A percentile compares a stretch with the other conserved stretches of the same genome.
Conservation (phyloP, 1,140 invertebrate species). For the Brachionus sp. region DNA sequence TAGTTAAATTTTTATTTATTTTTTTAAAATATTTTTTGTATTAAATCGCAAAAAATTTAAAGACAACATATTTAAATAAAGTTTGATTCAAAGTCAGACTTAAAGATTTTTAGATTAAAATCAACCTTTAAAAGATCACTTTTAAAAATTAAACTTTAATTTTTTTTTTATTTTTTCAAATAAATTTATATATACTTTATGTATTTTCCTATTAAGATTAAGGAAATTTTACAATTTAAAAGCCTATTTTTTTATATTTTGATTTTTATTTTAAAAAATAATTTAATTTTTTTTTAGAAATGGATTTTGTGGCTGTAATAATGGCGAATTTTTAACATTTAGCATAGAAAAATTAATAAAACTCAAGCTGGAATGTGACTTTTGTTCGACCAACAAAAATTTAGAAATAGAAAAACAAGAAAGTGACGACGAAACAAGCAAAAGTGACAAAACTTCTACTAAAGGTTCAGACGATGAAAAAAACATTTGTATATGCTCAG, state of each 20-base stretch:
- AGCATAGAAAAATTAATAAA: not conserved
- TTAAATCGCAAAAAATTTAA: no score
- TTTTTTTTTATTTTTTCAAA: no score
- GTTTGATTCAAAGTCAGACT: no score
- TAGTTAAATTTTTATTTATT: no score
- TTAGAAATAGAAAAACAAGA: not conserved
- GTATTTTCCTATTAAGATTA: no score
- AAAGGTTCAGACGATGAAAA: not conserved
- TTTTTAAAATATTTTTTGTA: no score
- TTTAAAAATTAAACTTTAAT: no score
- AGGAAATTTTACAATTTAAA: no score
- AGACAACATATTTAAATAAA: no score
- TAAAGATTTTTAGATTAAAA: no score
- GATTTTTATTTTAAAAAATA: not conserved
- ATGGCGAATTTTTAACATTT: conserved; percentile 35
- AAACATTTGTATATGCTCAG: not conserved
- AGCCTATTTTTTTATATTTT: not conserved
- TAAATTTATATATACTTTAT: no score
- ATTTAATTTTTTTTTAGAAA: not conserved
- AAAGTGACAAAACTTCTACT: not conserved
- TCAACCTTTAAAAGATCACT: no score
- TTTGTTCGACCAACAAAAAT: conserved; percentile 6
- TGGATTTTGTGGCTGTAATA: conserved; percentile 32
- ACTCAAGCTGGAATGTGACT: conserved; percentile 14
- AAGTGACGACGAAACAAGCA: conserved; percentile 10